Evolutionary conservation across 92 coral and sea anemone species (phyloP).

Genomic region (Phenganax marumi): DNA sequence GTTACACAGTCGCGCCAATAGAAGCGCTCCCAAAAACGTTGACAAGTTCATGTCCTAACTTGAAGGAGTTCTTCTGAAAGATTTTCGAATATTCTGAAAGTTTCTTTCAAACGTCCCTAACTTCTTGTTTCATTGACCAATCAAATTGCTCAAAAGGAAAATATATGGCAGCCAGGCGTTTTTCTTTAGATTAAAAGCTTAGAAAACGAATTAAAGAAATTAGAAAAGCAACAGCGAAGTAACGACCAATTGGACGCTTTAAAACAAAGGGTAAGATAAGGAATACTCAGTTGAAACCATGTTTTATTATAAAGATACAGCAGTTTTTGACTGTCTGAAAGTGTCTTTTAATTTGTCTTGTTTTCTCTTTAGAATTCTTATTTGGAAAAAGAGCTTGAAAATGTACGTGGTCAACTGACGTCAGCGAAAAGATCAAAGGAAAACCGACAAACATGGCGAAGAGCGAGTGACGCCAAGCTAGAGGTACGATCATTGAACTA

Average conservation of each 20-base stretch:
- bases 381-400: slow-evolving; percentile 80
- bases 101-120: no score
- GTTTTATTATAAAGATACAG: neutral
- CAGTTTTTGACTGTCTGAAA: neutral
- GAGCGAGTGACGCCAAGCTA: slow-evolving; percentile 12
- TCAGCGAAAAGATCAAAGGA: slow-evolving; percentile 73
- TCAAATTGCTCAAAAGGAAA: no score
- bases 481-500: no score
- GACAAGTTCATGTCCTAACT: no score
- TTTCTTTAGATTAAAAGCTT: slow-evolving; percentile 23
- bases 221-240: slow-evolving; percentile 38
- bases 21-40: no score
- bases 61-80: neutral
- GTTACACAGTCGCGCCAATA: no score
- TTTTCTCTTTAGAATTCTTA: slow-evolving; percentile 62
- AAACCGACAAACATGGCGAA: slow-evolving; percentile 49
- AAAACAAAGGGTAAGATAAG: slow-evolving; percentile 70
- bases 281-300: no score
- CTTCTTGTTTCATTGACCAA: no score
- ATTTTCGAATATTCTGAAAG: no score
- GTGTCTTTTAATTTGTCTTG: neutral
- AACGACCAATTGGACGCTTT: slow-evolving; percentile 82
- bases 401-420: slow-evolving; percentile 77
- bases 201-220: slow-evolving; percentile 24
- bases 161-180: no score